Base-by-base conservation (phyloP, 1,140 invertebrate genomes). In the Asbolus verrucosus region DNA sequence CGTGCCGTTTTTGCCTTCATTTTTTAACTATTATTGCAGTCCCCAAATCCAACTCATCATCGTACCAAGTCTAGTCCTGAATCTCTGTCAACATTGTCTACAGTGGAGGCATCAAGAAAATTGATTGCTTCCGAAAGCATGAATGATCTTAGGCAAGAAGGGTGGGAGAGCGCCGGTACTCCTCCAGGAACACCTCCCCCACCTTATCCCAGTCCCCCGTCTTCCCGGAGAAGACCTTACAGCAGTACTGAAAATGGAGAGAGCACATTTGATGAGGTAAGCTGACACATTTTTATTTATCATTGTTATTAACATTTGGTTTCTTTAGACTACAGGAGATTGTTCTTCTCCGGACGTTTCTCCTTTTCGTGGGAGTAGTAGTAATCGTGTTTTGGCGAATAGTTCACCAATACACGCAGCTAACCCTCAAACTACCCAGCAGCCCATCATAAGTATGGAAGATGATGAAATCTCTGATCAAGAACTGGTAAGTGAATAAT, bases 361-460 rank as follows among this genome's bases (percentile, higher is more conserved):
- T 1, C 78, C 81, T 14, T 65, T 75, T 31, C 71, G 74, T 74
- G 74, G 73, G 69, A 76, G 63, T 65, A 70, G 27, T 72, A 61
- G 72, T 33, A 63, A 33, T 62, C 27, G 68, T 30, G 31, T 75
- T 46, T 63, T 77, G 19, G 71, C 71, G 36, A 78, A 79, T 63
- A 80, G 66, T 74, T 79, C 79, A 19, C 79, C 76, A 13, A 81
- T 81, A 33, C 74, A 78, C 30, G 78, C 79, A n/a, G 78, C 80
- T 39, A 78, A 68, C 18, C 70, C 78, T 18, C 77, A 76, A 43
- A 73, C 67, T 33, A 83, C 85, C 69, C 91, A 93, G 75, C 86
- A 89, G 75, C 88, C 90, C 24, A 96, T 97, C 46, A 94, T 96
- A 76, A 94, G 93, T 15, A 96, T 96, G 92, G 95, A 98, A 81